Percentiles rank a stretch among this genome's conserved stretches.
phyloP scores from a whole-genome alignment of 2,797 vertebrate genomes.

The Aulostomus chinensis region DNA sequence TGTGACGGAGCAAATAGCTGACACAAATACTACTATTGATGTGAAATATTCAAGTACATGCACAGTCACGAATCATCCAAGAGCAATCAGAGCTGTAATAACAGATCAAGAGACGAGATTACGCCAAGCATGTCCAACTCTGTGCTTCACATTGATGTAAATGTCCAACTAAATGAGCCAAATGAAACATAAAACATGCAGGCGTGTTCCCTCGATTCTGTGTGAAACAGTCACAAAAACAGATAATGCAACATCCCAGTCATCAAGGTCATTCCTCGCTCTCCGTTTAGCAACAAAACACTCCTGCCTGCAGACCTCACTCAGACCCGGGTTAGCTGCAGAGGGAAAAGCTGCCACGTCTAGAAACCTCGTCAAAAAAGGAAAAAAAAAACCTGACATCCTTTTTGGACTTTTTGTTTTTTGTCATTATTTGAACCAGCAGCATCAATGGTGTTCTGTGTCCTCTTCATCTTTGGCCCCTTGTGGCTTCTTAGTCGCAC shows the following conservation, averaged over 20 bases:
- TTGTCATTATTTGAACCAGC: no score
- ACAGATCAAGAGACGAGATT: no score
- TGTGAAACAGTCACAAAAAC: conserved; percentile 18
- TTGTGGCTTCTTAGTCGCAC: conserved; percentile 42
- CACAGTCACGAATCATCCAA: no score
- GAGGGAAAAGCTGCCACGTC: conserved; percentile 2
- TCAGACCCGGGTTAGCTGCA: conserved; percentile 29
- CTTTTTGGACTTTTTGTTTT: no score
- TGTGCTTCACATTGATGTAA: not conserved
- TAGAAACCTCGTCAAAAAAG: no score
- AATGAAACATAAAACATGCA: not conserved
- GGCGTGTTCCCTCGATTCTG: not conserved
- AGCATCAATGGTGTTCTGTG: conserved; percentile 31
- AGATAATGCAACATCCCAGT: conserved; percentile 24
- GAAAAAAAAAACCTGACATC: no score
- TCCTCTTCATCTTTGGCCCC: conserved; percentile 40
- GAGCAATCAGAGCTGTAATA: no score
- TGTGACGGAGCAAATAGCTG: not conserved
- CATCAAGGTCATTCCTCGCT: conserved; percentile 49
- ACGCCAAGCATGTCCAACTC: not conserved
- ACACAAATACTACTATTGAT: not conserved
- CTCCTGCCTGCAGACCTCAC: conserved; percentile 8
- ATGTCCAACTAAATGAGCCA: not conserved
- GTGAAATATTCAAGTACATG: not conserved
- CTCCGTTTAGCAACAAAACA: conserved; percentile 37